Evolutionary conservation across 1,140 invertebrate genomes (phyloP), one percentile per base, ranked within the genome.

Genomic region (Ericerus pela): DNA sequence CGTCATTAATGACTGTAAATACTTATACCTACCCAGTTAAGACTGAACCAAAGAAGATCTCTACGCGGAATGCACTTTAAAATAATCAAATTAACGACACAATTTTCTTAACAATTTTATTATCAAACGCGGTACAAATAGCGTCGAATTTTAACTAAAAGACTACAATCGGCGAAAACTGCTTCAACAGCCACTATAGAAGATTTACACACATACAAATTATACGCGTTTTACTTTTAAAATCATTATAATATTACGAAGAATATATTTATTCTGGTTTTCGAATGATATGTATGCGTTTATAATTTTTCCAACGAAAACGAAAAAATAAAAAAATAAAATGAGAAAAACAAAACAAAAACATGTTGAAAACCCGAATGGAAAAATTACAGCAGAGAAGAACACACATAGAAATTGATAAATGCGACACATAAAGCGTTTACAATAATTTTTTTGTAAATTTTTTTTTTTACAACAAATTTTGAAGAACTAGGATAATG

Each of bases 151-250:
- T 24, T 47, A 47, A 47, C n/a, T n/a, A n/a, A n/a, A n/a, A 47
- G 41, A 24, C 41, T 47, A 47, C 41, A 47, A 47, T n/a, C n/a
- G n/a, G n/a, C n/a, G n/a, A n/a, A n/a, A n/a, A 47, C 41, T 47
- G 41, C 41, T 47, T 47, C 6, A 47, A 47, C 16, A 47, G 41
- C 41, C 41, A 24, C 41, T 47, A 47, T n/a, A n/a, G n/a, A 47
- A 47, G 41, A 47, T 10, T 10, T 47, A 47, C 41, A 47, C 22
- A 47, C 41, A 47, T n/a, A n/a, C n/a, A n/a, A n/a, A n/a, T n/a
- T n/a, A n/a, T n/a, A n/a, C n/a, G n/a, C n/a, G n/a, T n/a, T n/a
- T n/a, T n/a, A n/a, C n/a, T n/a, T n/a, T n/a, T n/a, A n/a, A n/a
- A n/a, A n/a, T n/a, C n/a, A n/a, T n/a, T n/a, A n/a, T n/a, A n/a